These are phyloP conservation scores for Hyperopisus bebe DNA, from an alignment of 2,113 vertebrate genomes.

Conservation along the genomic window DNA sequence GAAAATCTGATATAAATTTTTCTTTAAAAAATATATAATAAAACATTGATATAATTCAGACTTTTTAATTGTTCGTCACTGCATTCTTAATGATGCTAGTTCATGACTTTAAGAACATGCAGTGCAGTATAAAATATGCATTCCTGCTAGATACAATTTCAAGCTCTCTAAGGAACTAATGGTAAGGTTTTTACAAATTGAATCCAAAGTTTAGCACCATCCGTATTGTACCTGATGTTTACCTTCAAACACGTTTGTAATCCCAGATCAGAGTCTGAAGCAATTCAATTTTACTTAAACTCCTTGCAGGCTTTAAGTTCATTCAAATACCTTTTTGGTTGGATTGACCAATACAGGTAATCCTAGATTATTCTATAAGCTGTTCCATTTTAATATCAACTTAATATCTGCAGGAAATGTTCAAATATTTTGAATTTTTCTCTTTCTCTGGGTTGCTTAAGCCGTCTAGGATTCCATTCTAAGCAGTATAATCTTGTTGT, in stretches of 20 bases:
- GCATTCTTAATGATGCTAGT: background rate
- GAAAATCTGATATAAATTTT: background rate
- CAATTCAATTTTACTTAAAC: slow-evolving; percentile 11
- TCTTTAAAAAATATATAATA: background rate
- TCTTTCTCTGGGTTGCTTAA: background rate
- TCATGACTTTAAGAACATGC: background rate
- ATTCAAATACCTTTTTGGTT: slow-evolving; percentile 2
- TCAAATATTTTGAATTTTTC: slow-evolving; percentile 34
- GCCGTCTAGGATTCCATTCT: background rate
- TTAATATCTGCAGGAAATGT: slow-evolving; percentile 28
- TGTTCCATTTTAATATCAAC: slow-evolving; percentile 5
- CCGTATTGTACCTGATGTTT: slow-evolving; percentile 2
- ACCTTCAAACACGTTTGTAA: slow-evolving; percentile 6
- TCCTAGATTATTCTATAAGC: slow-evolving; percentile 11
- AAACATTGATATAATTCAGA: background rate
- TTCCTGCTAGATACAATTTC: background rate
- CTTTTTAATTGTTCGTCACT: background rate
- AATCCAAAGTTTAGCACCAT: slow-evolving; percentile 7
- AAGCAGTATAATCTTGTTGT: background rate
- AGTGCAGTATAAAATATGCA: background rate
- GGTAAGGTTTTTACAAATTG: background rate
- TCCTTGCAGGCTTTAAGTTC: background rate
- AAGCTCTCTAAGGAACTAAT: background rate
- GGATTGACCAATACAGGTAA: slow-evolving; percentile 9
- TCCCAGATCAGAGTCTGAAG: slow-evolving; percentile 6